Conservation (phyloP, 2,888 invertebrate species). For the Drosophila pseudotalamancana region DNA sequence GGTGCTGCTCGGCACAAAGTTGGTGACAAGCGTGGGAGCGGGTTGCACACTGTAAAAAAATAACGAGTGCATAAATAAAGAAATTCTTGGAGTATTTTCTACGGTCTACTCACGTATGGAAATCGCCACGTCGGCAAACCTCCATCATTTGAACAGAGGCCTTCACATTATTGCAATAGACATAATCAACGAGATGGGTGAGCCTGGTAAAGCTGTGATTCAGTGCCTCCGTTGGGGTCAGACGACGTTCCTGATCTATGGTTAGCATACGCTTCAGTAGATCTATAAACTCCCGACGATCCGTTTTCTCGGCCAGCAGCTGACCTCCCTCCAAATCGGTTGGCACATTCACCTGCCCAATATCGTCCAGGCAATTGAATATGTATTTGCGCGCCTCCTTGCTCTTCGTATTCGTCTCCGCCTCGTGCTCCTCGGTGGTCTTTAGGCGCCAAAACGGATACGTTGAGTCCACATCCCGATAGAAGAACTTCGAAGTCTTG, state of each 20-base stretch:
- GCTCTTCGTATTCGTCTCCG: constrained; percentile 98
- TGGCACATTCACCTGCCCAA: constrained; percentile 97
- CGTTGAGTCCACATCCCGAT: constrained; percentile 96
- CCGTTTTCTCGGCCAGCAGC: constrained; percentile 97
- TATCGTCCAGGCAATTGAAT: constrained; percentile 99
- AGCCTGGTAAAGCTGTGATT: constrained; percentile 97
- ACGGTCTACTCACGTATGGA: constrained; percentile 82
- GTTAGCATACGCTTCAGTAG: constrained; percentile 99
- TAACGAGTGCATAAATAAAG: background rate
- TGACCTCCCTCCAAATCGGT: constrained; percentile 99
- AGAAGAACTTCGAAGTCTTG: constrained; percentile 99
- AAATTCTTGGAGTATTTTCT: background rate
- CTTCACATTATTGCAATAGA: constrained; percentile 98
- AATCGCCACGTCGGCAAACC: constrained; percentile 87
- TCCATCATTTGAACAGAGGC: constrained; percentile 99
- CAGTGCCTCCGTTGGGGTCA: constrained; percentile 97
- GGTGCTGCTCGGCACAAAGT: constrained; percentile 91
- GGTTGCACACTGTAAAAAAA: constrained; percentile 83
- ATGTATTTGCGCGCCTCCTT: constrained; percentile 99
- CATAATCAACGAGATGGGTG: constrained; percentile 97
- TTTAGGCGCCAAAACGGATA: constrained; percentile 94
- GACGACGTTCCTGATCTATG: constrained; percentile 98
- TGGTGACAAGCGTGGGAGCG: constrained; percentile 88
- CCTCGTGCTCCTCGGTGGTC: constrained; percentile 99
- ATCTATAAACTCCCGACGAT: constrained; percentile 98